phyloP scores from a whole-genome alignment of 2,888 invertebrate species.

The Hydropsyche betteni region DNA sequence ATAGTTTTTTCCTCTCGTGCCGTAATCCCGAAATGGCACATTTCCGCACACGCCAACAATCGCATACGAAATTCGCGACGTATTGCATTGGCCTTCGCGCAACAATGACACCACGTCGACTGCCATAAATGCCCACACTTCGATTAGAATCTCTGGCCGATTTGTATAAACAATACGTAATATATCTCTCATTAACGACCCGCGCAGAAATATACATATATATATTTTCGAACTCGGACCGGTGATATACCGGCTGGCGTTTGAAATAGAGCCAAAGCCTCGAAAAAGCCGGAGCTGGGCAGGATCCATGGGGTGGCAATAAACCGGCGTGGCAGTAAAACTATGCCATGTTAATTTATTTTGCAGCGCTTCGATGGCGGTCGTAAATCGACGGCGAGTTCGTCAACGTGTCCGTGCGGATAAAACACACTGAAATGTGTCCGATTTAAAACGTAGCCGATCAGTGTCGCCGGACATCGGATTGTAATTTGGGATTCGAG shows the following conservation, averaged over 20 bases:
- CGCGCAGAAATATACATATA: no score
- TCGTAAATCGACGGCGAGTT: constrained; percentile 30
- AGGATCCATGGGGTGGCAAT: constrained; percentile 1
- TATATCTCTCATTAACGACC: no score
- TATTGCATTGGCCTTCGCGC: constrained; percentile 13
- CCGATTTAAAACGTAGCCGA: constrained; percentile 13
- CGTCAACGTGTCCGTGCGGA: constrained; percentile 7
- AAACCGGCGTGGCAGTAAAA: constrained; percentile 12
- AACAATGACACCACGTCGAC: background rate
- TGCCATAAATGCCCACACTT: no score
- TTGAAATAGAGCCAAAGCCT: constrained; percentile 1
- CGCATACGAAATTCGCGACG: background rate
- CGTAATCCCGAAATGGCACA: constrained; percentile 1
- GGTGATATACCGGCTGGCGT: background rate
- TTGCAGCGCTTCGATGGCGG: background rate
- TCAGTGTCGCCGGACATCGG: no score
- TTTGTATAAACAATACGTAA: no score
- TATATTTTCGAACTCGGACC: background rate
- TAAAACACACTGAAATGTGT: constrained; percentile 16
- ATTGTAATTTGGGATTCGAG: no score
- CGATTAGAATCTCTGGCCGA: no score
- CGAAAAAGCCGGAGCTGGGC: background rate
- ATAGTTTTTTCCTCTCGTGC: background rate
- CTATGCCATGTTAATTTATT: constrained; percentile 24
- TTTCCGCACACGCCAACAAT: constrained; percentile 12